phyloP scores from a whole-genome alignment of 1,140 invertebrate genomes.

The Portunus trituberculatus region DNA sequence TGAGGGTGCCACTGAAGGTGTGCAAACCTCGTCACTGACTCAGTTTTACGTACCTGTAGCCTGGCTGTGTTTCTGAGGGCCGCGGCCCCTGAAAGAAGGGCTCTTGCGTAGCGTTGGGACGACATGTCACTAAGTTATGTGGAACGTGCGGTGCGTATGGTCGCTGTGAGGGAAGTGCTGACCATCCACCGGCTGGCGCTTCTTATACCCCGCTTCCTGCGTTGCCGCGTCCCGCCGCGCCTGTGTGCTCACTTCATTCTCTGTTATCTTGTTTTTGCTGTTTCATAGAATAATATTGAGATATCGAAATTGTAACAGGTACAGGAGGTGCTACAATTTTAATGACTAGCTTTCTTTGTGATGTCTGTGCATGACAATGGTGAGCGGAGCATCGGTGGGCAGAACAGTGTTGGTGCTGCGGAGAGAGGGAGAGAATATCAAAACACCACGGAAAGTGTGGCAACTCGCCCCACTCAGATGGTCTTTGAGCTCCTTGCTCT shows the following conservation, averaged over 20 bases:
- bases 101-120: slow-evolving; percentile 5
- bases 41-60: neutral
- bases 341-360: neutral
- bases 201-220: neutral
- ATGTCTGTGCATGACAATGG: neutral
- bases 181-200: neutral
- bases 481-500: neutral
- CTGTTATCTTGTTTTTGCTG: neutral
- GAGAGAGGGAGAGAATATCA: neutral
- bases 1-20: neutral
- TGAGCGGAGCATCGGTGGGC: neutral
- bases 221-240: neutral
- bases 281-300: neutral
- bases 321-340: neutral
- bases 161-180: neutral
- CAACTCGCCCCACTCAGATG: neutral
- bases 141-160: neutral
- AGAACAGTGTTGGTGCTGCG: neutral
- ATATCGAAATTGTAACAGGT: neutral
- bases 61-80: slow-evolving; percentile 23
- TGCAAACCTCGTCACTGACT: neutral
- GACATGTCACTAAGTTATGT: neutral
- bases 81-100: slow-evolving; percentile 32
- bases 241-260: neutral
- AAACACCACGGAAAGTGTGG: neutral